Evolutionary conservation across 2,113 vertebrate genomes (phyloP), one percentile per base, ranked within the genome.

Genomic region (Rhea americana): DNA sequence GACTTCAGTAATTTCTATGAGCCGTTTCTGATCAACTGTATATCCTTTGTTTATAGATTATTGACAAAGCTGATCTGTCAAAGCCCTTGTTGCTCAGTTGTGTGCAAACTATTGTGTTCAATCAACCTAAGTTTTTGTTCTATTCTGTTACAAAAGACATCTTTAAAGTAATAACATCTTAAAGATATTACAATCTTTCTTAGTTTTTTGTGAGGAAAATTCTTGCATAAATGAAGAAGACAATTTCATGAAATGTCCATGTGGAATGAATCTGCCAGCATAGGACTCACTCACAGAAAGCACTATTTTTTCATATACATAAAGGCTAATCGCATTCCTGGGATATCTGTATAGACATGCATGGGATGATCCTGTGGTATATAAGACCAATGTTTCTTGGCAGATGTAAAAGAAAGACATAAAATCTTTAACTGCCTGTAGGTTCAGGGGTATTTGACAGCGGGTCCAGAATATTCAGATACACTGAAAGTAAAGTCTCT

Each of bases 131-230:
- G 85, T 67, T 66, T 76, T 30, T 30, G 6, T 35, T 90, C 83
- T 71, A 13, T 65, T 91, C 14, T 8, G 35, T 51, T 21, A 56
- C 30, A 77, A 47, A 90, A 74, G 7, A 14, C 3, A 19, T 43
- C 11, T 65, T 66, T 66, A 26, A 37, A 11, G 47, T 73, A 13
- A 25, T 39, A n/a, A 72, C 53, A 41, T 62, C n/a, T 73, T 83
- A 65, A 22, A 68, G 59, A 16, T 56, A 25, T n/a, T 55, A 22
- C 70, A 61, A 6, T 19, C 1, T 67, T 48, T 79, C 13, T 87
- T 53, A 82, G 25, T 3, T 12, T 50, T 83, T 16, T 0, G 0
- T 0, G 7, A 30, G 2, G 3, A 8, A 20, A 65, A 21, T 11
- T 24, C n/a, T 55, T 74, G 8, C 13, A 9, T 62, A 75, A 81